Conservation (phyloP, 2,797 vertebrate genomes). For the Scomberomorus guttatus region DNA sequence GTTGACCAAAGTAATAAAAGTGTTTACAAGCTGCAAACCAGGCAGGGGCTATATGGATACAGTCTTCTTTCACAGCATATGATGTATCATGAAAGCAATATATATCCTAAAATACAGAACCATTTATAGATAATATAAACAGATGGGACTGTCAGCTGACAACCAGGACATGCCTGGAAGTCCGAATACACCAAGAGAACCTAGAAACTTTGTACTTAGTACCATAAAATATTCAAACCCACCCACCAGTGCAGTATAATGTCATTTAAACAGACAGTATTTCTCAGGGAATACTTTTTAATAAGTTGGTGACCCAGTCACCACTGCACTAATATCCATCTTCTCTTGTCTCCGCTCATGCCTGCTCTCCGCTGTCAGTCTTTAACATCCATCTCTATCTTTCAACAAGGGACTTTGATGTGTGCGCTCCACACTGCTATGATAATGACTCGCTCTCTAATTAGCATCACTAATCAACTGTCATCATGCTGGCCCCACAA, state of each 20-base stretch:
- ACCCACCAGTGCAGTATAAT: neutral
- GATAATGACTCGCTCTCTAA: conserved; percentile 66
- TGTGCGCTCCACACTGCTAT: conserved; percentile 30
- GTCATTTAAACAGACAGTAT: neutral
- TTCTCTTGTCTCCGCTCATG: conserved; percentile 9
- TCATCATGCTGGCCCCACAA: conserved; percentile 57
- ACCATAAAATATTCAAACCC: neutral
- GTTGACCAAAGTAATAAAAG: neutral
- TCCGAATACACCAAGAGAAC: no score
- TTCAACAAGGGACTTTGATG: conserved; percentile 36
- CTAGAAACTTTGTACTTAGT: neutral
- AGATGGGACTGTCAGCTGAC: neutral
- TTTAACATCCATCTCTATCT: conserved; percentile 37
- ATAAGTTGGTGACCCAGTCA: conserved; percentile 7
- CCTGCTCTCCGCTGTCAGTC: conserved; percentile 24
- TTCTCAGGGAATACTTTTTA: conserved; percentile 14
- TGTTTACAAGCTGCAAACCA: conserved; percentile 22
- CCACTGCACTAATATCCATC: conserved; percentile 29
- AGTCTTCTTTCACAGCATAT: neutral
- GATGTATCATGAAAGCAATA: neutral
- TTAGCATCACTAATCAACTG: conserved; percentile 67
- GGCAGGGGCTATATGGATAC: neutral
- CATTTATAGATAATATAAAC: neutral
- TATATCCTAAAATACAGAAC: neutral
- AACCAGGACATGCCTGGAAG: neutral